Conservation (phyloP, 2,797 vertebrate species). For the Neosilurus mollespiculum region DNA sequence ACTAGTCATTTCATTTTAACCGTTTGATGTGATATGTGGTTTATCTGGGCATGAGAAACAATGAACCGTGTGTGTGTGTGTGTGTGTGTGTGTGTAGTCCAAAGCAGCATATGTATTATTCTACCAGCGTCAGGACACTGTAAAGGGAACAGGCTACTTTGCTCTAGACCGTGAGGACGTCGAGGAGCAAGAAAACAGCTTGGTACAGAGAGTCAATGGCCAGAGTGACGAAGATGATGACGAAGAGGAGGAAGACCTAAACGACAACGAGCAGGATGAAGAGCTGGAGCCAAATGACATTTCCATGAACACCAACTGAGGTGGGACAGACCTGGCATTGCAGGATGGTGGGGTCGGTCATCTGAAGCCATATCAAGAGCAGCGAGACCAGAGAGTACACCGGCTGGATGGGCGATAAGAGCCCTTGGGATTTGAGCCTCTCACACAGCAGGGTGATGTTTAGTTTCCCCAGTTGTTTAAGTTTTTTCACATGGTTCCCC, state of each 20-base stretch:
- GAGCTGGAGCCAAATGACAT: constrained; percentile 81
- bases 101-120: constrained; percentile 98
- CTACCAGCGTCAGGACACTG: constrained; percentile 96
- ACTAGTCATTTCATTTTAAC: background rate
- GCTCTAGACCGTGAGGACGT: constrained; percentile 87
- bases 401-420: constrained; percentile 49
- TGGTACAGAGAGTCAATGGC: constrained; percentile 73
- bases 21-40: background rate
- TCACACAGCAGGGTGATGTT: constrained; percentile 44
- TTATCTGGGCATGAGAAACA: background rate
- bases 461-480: background rate
- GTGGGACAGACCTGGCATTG: background rate
- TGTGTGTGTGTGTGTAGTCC: constrained; percentile 73
- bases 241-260: constrained; percentile 81
- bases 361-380: constrained; percentile 87
- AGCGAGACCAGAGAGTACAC: constrained; percentile 67
- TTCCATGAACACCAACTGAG: constrained; percentile 94
- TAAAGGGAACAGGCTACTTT: constrained; percentile 95
- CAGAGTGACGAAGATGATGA: constrained; percentile 88
- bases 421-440: constrained; percentile 64
- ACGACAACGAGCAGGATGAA: constrained; percentile 81
- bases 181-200: constrained; percentile 71
- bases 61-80: background rate
- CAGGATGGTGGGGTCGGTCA: constrained; percentile 39
- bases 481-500: constrained; percentile 22